Conservation (phyloP, 2,113 vertebrate species). For the Mobula birostris region DNA sequence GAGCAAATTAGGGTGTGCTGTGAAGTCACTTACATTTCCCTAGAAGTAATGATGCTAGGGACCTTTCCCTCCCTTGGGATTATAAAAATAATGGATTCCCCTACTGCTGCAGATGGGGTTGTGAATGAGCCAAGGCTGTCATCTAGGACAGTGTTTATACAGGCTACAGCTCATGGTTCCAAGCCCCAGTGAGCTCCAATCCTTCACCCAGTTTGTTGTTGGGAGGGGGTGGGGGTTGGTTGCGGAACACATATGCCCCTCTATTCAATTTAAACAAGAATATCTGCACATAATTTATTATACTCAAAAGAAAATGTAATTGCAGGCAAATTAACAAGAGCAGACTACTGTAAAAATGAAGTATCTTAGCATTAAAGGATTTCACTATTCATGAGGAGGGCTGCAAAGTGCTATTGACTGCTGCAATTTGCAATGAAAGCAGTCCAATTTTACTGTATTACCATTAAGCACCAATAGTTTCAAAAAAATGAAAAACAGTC, state of each 20-base stretch:
- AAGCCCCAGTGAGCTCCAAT: constrained; percentile 46
- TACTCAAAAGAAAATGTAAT: constrained; percentile 8
- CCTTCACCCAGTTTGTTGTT: constrained; percentile 36
- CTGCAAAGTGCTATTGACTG: constrained; percentile 20
- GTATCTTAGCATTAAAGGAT: constrained; percentile 33
- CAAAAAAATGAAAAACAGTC: constrained; percentile 22
- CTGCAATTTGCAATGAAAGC: constrained; percentile 26
- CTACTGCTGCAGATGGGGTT: constrained; percentile 69
- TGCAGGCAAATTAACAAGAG: constrained; percentile 30
- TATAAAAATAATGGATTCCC: constrained; percentile 80
- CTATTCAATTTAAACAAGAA: constrained; percentile 29
- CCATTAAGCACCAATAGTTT: not conserved
- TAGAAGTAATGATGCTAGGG: constrained; percentile 86
- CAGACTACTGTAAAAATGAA: constrained; percentile 33
- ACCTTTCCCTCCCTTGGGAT: constrained; percentile 72
- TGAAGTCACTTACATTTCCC: constrained; percentile 91
- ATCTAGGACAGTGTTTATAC: constrained; percentile 64
- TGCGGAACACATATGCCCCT: constrained; percentile 32
- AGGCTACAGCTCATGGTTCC: constrained; percentile 54
- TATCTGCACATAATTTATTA: constrained; percentile 19
- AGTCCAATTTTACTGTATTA: constrained; percentile 11
- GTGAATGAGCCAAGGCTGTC: constrained; percentile 61
- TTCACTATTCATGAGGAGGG: constrained; percentile 27
- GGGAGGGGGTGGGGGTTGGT: too few relatives aligned
- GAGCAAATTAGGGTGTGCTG: constrained; percentile 89